A percentile compares a stretch with the other conserved stretches of the same genome.
Conservation (phyloP, 2,888 invertebrate genomes). For the Hoplodrina blanda region DNA sequence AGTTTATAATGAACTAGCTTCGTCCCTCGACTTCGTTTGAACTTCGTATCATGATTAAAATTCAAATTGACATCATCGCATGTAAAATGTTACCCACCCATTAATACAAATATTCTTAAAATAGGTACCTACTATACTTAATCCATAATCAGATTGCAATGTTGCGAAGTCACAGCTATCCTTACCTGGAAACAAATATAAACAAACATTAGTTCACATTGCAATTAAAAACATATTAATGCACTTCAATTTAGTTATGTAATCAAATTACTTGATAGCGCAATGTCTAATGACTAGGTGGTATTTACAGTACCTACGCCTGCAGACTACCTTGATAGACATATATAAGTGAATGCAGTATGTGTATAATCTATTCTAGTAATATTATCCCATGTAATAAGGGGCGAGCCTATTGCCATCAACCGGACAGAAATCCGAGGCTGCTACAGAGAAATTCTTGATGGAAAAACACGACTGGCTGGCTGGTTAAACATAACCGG, state of each 20-base stretch:
- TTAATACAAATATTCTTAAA: not conserved
- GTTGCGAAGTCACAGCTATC: constrained; percentile 4
- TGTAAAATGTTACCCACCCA: not conserved
- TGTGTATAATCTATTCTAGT: too few species aligned
- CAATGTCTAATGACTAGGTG: constrained; percentile 8
- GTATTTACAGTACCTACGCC: not conserved
- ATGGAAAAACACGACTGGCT: too few species aligned
- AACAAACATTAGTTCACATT: constrained; percentile 23
- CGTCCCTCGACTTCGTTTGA: too few species aligned
- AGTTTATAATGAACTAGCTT: constrained; percentile 10
- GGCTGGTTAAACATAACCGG: too few species aligned
- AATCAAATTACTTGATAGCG: constrained; percentile 17
- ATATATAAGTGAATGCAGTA: constrained; percentile 1
- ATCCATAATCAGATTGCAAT: not conserved
- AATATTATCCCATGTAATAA: too few species aligned
- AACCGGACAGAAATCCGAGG: too few species aligned
- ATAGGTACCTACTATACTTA: not conserved
- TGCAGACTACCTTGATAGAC: constrained; percentile 5
- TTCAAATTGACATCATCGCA: not conserved
- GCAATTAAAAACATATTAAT: constrained; percentile 47
- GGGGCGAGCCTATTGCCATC: too few species aligned
- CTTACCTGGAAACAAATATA: constrained; percentile 47
- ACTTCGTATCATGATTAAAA: not conserved
- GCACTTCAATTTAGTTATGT: constrained; percentile 23
- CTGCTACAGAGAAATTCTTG: too few species aligned